These are phyloP conservation scores for Myotis davidii DNA, from an alignment of 2,113 vertebrate genomes.

Conservation along the genomic window DNA sequence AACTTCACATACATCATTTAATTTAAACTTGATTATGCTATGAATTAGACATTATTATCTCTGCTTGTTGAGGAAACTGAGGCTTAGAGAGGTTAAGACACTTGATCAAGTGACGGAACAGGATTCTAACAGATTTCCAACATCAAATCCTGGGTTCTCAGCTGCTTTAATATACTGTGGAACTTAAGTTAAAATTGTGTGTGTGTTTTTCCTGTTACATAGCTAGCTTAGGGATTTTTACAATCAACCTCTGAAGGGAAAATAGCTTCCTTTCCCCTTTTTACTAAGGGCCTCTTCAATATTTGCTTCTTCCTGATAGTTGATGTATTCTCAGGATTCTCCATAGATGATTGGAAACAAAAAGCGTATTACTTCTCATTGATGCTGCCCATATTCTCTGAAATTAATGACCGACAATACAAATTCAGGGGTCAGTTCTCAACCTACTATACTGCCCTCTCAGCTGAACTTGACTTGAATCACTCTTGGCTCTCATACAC, in stretches of 20 bases:
- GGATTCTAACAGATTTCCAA: background rate
- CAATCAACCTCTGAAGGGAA: background rate
- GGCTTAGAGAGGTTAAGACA: background rate
- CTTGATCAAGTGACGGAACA: background rate
- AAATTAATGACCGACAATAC: background rate
- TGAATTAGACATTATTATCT: background rate
- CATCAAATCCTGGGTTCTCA: background rate
- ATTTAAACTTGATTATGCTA: background rate
- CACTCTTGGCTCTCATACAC: background rate
- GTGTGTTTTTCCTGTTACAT: background rate
- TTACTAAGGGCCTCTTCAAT: background rate
- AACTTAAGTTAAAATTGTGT: background rate
- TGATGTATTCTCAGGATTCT: background rate
- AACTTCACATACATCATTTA: background rate
- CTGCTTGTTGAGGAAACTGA: background rate
- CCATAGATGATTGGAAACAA: background rate
- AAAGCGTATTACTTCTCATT: background rate
- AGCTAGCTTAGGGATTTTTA: background rate
- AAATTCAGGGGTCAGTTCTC: background rate
- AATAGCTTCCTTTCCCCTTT: background rate
- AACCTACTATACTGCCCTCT: background rate
- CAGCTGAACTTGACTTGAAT: background rate
- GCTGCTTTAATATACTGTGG: background rate
- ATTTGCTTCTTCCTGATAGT: background rate
- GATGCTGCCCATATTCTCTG: background rate